Conservation (phyloP, 2,113 vertebrate species). For the Platysternon megacephalum region DNA sequence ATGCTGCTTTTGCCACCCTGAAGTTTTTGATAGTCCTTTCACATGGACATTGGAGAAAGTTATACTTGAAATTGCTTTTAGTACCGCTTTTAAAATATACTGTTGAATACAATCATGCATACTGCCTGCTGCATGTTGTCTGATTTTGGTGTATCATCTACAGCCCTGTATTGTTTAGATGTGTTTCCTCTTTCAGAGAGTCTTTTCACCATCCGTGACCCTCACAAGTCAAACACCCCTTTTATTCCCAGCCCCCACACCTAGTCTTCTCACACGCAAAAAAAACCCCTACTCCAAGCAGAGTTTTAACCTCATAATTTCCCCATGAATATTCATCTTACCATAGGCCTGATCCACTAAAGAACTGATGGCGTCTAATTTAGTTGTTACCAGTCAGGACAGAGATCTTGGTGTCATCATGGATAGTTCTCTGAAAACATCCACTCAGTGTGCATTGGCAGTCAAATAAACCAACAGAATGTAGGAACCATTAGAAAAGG, state of each 20-base stretch:
- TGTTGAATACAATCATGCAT: background rate
- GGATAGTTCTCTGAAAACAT: background rate
- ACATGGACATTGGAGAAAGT: constrained; percentile 12
- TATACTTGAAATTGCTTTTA: constrained; percentile 20
- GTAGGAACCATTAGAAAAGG: background rate
- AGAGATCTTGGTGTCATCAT: background rate
- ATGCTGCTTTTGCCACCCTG: constrained; percentile 14
- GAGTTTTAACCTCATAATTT: background rate
- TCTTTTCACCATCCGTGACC: background rate
- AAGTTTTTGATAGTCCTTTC: constrained; percentile 17
- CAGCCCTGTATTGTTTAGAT: background rate
- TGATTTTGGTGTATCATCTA: constrained; percentile 34
- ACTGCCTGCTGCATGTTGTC: background rate
- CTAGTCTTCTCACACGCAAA: background rate
- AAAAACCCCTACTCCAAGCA: background rate
- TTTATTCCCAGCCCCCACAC: background rate
- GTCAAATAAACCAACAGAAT: background rate
- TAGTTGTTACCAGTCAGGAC: background rate
- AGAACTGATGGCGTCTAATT: background rate
- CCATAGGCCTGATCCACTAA: background rate
- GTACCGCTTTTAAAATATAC: constrained; percentile 11
- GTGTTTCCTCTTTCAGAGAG: background rate
- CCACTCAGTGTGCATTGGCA: background rate
- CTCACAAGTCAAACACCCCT: background rate
- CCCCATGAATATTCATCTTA: background rate